A percentile compares a stretch with the other conserved stretches of the same genome.
These are phyloP conservation scores for Erebia ligea DNA, from an alignment of 2,888 invertebrate species.

Conservation along the genomic window DNA sequence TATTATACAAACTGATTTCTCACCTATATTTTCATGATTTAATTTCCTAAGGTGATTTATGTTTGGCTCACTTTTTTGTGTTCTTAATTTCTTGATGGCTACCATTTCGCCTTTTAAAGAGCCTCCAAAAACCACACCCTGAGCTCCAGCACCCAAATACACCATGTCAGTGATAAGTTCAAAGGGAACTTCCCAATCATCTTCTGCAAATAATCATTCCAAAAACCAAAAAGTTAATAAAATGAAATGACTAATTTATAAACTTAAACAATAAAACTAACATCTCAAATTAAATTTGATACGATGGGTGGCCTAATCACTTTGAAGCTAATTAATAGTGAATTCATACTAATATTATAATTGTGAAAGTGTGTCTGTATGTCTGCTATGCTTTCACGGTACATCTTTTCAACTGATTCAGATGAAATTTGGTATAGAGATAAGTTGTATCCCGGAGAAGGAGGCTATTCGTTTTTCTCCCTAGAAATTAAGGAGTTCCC, in stretches of 20 bases:
- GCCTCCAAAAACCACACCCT: slow-evolving; percentile 97
- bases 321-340: too few relatives aligned
- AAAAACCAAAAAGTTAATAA: slow-evolving; percentile 9
- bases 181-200: slow-evolving; percentile 98
- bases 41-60: slow-evolving; percentile 95
- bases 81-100: slow-evolving; percentile 97
- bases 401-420: too few relatives aligned
- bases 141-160: slow-evolving; percentile 97
- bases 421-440: too few relatives aligned
- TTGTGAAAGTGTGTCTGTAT: too few relatives aligned
- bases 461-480: too few relatives aligned
- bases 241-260: not conserved
- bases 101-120: slow-evolving; percentile 92
- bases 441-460: too few relatives aligned
- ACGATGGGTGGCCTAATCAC: too few relatives aligned
- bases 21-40: slow-evolving; percentile 95
- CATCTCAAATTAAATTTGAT: too few relatives aligned
- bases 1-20: not conserved
- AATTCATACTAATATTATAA: too few relatives aligned
- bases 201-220: slow-evolving; percentile 60
- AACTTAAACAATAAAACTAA: slow-evolving; percentile 29
- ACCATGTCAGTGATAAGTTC: slow-evolving; percentile 93
- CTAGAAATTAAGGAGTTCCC: too few relatives aligned
- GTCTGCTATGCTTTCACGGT: too few relatives aligned
- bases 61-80: slow-evolving; percentile 93